Percentiles rank a stretch among this genome's conserved stretches.
phyloP scores from a whole-genome alignment of 1,140 invertebrate species.

The Aricia agestis region DNA sequence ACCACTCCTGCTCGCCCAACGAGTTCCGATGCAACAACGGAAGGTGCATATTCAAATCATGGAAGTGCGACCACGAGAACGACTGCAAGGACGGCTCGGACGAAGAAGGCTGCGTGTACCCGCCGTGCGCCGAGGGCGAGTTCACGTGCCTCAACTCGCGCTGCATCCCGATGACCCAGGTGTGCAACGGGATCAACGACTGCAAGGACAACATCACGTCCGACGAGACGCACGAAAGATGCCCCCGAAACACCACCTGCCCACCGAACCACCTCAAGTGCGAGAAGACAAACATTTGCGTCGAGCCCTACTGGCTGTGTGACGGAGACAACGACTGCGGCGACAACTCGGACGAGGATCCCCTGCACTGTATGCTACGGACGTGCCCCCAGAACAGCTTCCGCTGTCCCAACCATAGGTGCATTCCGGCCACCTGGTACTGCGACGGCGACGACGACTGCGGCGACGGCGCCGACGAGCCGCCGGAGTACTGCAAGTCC shows the following conservation, averaged over 20 bases:
- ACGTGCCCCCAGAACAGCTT: slow-evolving; percentile 95
- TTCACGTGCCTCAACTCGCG: slow-evolving; percentile 95
- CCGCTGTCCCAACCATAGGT: slow-evolving; percentile 90
- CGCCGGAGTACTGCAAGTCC: slow-evolving; percentile 93
- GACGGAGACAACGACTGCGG: slow-evolving; percentile 96
- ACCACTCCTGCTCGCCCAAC: slow-evolving; percentile 93
- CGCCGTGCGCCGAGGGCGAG: slow-evolving; percentile 92
- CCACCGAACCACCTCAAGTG: slow-evolving; percentile 92
- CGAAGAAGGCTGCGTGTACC: slow-evolving; percentile 93
- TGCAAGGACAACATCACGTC: slow-evolving; percentile 95
- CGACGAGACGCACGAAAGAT: slow-evolving; percentile 92
- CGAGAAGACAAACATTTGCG: slow-evolving; percentile 95
- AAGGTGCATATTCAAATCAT: slow-evolving; percentile 95
- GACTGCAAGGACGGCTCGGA: slow-evolving; percentile 96
- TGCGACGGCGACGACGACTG: slow-evolving; percentile 95
- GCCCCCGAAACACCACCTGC: slow-evolving; percentile 91
- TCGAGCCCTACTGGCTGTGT: slow-evolving; percentile 96
- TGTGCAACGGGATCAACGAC: slow-evolving; percentile 96
- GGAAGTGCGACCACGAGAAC: slow-evolving; percentile 96
- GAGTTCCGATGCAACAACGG: slow-evolving; percentile 97
- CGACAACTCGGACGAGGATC: slow-evolving; percentile 96
- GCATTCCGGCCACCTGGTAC: slow-evolving; percentile 94
- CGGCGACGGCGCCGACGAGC: slow-evolving; percentile 92
- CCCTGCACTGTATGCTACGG: slow-evolving; percentile 89
- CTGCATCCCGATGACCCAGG: slow-evolving; percentile 90